Evolutionary conservation across 2,888 invertebrate genomes (phyloP), one percentile per base, ranked within the genome.

Genomic region (Pseudococcus jackbeardsleyi): DNA sequence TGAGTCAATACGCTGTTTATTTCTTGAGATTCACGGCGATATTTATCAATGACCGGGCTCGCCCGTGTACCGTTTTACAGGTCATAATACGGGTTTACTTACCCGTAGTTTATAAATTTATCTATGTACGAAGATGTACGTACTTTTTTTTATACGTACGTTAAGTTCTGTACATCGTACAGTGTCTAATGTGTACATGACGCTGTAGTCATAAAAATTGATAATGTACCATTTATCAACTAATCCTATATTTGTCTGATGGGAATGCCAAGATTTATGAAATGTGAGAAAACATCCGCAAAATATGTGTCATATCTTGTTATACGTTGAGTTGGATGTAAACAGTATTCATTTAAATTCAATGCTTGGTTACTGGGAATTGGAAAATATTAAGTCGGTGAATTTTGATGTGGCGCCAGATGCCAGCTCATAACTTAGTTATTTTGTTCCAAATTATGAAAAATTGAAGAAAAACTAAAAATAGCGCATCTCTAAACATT

Each of bases 1-100:
- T 82, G 79, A 82, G 79, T 82, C 79, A 82, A 82, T 82, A 82
- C 33, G 46, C 79, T 82, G 15, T 26, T 42, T 77, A 77, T 77
- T 64, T 64, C 64, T 26, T 17, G 15, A 19, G 72, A 72, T 72
- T 72, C 33, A 72, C 72, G 33, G 22, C 15, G 79, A 82, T 82
- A 82, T 82, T 82, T 19, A 46, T 82, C 79, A 82, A 46, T 82
- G 79, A 82, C 79, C 64, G 64, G 22, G 64, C 64, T 64, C 19
- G 46, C n/a, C n/a, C 7, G 7, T 82, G 46, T 82, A 82, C 79
- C 46, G 79, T 82, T 46, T 82, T 46, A 46, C 79, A 46, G 79
- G 79, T 19, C 46, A n/a, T 19, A 19, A 46, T 46, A 82, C 64
- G 22, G 22, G 54, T 54, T 54, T n/a, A 54, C 6, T 54, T 54